Evolutionary conservation across 2,113 vertebrate genomes (phyloP), one percentile per base, ranked within the genome.

Genomic region (Gymnorhina tibicen): DNA sequence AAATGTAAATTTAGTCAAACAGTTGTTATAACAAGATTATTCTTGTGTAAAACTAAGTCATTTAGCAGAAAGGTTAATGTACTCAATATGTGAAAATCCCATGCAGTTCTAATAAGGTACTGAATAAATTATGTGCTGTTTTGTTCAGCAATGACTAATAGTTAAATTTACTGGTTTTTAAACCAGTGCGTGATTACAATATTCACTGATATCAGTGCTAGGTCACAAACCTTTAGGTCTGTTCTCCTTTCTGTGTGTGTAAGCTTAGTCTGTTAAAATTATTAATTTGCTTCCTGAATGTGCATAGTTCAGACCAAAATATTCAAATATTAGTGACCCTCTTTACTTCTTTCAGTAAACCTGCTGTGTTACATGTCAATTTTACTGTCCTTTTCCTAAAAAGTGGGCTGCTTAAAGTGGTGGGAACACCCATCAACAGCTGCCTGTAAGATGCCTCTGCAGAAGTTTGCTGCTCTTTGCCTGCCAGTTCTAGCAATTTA

Each of bases 51-150:
- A 93, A 67, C 7, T 20, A 60, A 16, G 26, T 18, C 26, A 87
- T 91, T 91, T 76, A 90, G 18, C 30, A 42, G 66, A 87, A 96
- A 92, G 78, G 64, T 94, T 90, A 94, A 93, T 44, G 16, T 55
- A 73, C 7, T 4, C 18, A 70, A 24, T 39, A 47, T 58, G 63
- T 59, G 32, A 84, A 78, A 79, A 82, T 3, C 6, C 49, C 24
- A 35, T 18, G 46, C 67, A 47, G 28, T 24, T 95, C 42, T 87
- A 86, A 41, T 55, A 66, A 86, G 33, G 15, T 47, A 47, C 39
- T 13, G 56, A 74, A 56, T 66, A 89, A 91, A 82, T 50, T 30
- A 13, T 42, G 69, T 46, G 22, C 18, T 79, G 28, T 52, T 64
- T 85, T 74, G 14, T 85, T 93, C 85, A 76, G 24, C 15, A 55